Conservation (phyloP, 2,113 vertebrate species). For the Ramphastos sulfuratus region DNA sequence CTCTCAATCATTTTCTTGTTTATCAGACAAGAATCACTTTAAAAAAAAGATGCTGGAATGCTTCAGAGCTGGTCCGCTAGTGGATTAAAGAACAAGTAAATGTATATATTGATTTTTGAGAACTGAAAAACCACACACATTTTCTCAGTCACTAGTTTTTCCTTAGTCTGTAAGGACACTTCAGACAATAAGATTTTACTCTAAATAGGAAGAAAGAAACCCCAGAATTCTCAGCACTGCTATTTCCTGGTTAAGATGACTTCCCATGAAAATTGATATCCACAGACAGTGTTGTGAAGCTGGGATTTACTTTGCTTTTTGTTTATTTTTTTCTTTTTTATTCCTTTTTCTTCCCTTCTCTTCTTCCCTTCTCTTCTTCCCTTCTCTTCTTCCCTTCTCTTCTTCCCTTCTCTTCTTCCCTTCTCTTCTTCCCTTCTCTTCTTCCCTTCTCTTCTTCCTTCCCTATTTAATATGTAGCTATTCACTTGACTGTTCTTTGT, state of each 20-base stretch:
- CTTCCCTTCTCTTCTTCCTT: neutral
- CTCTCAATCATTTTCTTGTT: neutral
- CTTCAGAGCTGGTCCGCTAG: neutral
- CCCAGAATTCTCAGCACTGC: neutral
- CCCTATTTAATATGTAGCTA: neutral
- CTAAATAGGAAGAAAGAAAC: neutral
- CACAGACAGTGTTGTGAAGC: neutral
- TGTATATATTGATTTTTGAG: neutral
- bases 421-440: too few relatives aligned
- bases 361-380: too few relatives aligned
- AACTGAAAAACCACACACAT: neutral
- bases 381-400: too few relatives aligned
- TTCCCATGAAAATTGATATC: neutral
- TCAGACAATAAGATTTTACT: neutral
- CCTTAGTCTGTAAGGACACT: neutral
- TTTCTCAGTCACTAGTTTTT: neutral
- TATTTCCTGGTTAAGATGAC: neutral
- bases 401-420: too few relatives aligned
- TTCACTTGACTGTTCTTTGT: neutral
- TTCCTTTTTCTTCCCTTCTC: too few relatives aligned
- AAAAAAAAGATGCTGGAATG: neutral
- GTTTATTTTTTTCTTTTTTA: neutral
- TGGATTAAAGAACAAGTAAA: neutral
- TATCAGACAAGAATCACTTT: neutral
- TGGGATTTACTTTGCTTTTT: neutral